Percentiles rank a stretch among this genome's conserved stretches.
phyloP scores from a whole-genome alignment of 2,888 invertebrate species.

The Shargacucullia verbasci region DNA sequence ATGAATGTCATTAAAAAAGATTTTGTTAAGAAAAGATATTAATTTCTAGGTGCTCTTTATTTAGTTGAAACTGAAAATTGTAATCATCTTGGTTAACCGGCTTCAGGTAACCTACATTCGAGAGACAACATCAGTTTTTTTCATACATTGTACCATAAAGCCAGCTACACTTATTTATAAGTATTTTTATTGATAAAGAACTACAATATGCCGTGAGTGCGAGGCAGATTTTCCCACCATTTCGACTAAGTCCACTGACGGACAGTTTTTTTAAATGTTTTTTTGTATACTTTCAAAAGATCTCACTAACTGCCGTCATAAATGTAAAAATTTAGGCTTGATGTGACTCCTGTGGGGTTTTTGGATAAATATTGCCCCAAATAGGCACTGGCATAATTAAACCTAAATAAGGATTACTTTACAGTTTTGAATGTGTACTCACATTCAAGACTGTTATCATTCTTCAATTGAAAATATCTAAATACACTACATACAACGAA shows the following conservation, averaged over 20 bases:
- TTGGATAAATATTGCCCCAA: slow-evolving; percentile 14
- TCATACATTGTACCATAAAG: slow-evolving; percentile 52
- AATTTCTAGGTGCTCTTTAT: slow-evolving; percentile 67
- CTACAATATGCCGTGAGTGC: slow-evolving; percentile 77
- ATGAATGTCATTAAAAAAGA: slow-evolving; percentile 59
- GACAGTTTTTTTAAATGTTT: slow-evolving; percentile 71
- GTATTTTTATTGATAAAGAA: slow-evolving; percentile 76
- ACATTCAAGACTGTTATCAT: too few relatives aligned
- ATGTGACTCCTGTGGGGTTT: slow-evolving; percentile 61
- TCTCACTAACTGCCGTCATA: slow-evolving; percentile 81
- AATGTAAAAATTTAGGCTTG: slow-evolving; percentile 62
- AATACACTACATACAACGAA: slow-evolving; percentile 11
- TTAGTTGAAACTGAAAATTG: slow-evolving; percentile 42
- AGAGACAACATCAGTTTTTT: slow-evolving; percentile 48
- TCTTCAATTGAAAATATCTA: too few relatives aligned
- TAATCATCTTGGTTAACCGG: slow-evolving; percentile 46
- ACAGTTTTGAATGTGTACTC: too few relatives aligned
- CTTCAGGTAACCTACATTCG: slow-evolving; percentile 33
- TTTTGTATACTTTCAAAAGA: slow-evolving; percentile 80
- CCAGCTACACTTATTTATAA: slow-evolving; percentile 67
- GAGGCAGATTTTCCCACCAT: slow-evolving; percentile 86
- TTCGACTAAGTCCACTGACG: slow-evolving; percentile 77
- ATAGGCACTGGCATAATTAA: not conserved
- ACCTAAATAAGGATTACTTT: not conserved
- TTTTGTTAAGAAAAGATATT: slow-evolving; percentile 63